A percentile compares a stretch with the other conserved stretches of the same genome.
Evolutionary conservation across 2,888 invertebrate species (phyloP).

Genomic region (Lamellibrachia satsuma): DNA sequence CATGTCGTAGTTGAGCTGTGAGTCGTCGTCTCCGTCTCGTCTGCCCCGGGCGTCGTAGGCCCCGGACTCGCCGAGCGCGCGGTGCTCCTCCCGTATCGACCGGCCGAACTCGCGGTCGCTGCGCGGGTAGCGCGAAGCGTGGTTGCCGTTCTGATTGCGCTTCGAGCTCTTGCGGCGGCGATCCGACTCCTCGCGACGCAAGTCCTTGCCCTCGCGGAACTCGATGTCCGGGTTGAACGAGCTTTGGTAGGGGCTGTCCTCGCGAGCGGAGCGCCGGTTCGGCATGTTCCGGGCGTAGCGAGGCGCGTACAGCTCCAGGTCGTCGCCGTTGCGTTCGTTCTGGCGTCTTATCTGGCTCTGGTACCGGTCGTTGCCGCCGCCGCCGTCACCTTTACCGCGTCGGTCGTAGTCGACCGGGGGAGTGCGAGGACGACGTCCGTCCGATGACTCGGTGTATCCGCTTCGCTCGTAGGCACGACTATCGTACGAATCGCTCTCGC

Average conservation of each 20-base stretch:
- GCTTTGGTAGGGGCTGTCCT: neutral
- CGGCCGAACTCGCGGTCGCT: slow-evolving; percentile 28
- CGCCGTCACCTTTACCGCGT: neutral
- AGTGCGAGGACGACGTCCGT: slow-evolving; percentile 48
- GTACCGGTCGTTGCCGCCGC: slow-evolving; percentile 21
- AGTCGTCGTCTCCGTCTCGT: neutral
- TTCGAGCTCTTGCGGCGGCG: neutral
- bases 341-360: slow-evolving; percentile 24
- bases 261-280: neutral
- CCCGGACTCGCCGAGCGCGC: slow-evolving; percentile 22
- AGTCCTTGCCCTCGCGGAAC: neutral
- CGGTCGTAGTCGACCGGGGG: slow-evolving; percentile 55
- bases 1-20: neutral
- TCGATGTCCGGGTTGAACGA: neutral
- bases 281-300: slow-evolving; percentile 20
- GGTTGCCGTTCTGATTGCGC: neutral
- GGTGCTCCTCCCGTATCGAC: slow-evolving; percentile 26
- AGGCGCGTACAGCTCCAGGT: slow-evolving; percentile 28
- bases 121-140: slow-evolving; percentile 19
- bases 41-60: neutral
- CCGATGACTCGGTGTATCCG: slow-evolving; percentile 25
- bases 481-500: slow-evolving; percentile 27
- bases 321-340: slow-evolving; percentile 26
- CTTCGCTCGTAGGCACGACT: slow-evolving; percentile 40
- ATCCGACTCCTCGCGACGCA: neutral